Base-by-base conservation (phyloP, 2,888 invertebrate genomes). In the Xylota sylvarum region DNA sequence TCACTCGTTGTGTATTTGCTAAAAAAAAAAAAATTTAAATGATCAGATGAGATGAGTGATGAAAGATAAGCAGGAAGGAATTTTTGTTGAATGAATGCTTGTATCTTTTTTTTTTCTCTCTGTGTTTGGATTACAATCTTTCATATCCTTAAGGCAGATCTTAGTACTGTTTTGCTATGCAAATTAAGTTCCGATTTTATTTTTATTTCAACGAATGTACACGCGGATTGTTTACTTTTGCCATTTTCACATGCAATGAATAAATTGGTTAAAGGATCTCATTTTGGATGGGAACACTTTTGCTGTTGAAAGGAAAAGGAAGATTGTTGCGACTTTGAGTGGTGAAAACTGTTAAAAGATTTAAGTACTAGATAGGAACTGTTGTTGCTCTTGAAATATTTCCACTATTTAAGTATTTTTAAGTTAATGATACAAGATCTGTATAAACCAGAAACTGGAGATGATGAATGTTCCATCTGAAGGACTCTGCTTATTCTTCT, bases 191-290 rank as follows among this genome's bases (percentile, higher is more conserved):
- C 72, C 70, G 76, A 81, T 85, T 85, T 85, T 81, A 65, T 81
- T 81, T 72, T 86, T 77, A 77, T 86, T 86, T 81, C 62, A 50
- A 86, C 81, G 73, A 77, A 86, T 77, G 67, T 72, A 58, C 62
- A 65, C 52, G 67, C 83, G 40, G 78, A 73, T 83, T 84, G 84
- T 86, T 86, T 86, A 69, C 86, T 86, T 78, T 86, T 78, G 86
- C 82, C 43, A 86, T 86, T 81, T 86, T 77, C 81, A 86, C 81
- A 86, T 86, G n/a, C 82, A 77, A 86, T 86, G 86, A 86, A 86
- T 86, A 86, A 86, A 78, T 86, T 86, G 14, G 4, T 4, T 37
- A 6, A 10, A 65, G 30, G 50, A 40, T 10, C 27, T 40, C n/a
- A 12, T 4, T 1, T 40, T 46, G 14, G 77, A 48, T 86, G 86